Evolutionary conservation across 2,888 invertebrate genomes (phyloP), one percentile per base, ranked within the genome.

Genomic region (Chrysolina haemoptera): DNA sequence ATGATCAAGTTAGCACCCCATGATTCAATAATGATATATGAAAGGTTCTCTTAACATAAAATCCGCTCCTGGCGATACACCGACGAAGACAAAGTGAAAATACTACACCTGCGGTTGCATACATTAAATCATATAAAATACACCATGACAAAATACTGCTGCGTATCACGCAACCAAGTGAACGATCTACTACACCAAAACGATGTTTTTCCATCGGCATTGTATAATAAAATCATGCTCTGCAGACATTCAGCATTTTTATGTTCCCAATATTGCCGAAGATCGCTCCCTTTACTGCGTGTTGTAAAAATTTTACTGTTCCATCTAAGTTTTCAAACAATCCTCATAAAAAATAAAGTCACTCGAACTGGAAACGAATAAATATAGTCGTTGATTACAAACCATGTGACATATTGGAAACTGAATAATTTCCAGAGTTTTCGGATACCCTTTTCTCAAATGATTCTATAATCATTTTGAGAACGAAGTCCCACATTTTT

Each of bases 221-320:
- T 27, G 35, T 16, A n/a, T 6, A 64, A 18, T 69, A 40, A 67
- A 71, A 14, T 71, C 62, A 48, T 53, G 70, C 70, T 12, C 48
- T 46, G 40, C 27, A 67, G 62, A 53, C 22, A 70, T 67, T 62
- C 41, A 20, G 41, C 43, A 48, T 70, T 74, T 73, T 73, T 68
- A 73, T 73, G 16, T 65, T 40, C 68, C 66, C 71, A 66, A 66
- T 59, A 50, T 71, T 65, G 71, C 66, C 55, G 35, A 62, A 59
- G 46, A 65, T 71, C 71, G 62, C 6, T 35, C 35, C 59, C 35
- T 71, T 71, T 71, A 71, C 66, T 35, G 35, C 71, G 27, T 14
- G 62, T 46, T 66, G 71, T 66, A 62, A 59, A 66, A 71, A 66
- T 62, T 65, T 66, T 59, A 6, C 14, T n/a, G 46, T 46, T 46